These are phyloP conservation scores for Melanostoma mellinum DNA, from an alignment of 2,888 invertebrate species.

Conservation along the genomic window DNA sequence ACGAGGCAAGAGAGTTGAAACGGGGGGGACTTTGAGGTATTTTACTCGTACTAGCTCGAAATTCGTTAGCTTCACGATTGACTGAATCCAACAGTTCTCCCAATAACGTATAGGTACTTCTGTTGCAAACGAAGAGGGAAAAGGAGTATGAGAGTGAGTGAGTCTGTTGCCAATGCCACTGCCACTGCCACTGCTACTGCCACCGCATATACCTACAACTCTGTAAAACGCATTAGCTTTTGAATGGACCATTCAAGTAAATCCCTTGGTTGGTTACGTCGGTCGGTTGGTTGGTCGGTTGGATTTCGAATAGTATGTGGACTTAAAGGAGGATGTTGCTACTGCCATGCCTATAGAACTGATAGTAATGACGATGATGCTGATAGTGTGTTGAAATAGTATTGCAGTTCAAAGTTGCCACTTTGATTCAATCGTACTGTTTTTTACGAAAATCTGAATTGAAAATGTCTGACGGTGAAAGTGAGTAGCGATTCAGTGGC, in stretches of 20 bases:
- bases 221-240: conserved; percentile 65
- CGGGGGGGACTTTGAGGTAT: conserved; percentile 11
- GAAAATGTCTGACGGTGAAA: too few species aligned
- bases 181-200: background rate
- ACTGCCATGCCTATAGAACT: conserved; percentile 14
- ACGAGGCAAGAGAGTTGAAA: conserved; percentile 10
- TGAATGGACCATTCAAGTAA: conserved; percentile 69
- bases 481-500: too few species aligned
- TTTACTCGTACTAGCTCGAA: conserved; percentile 40
- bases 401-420: conserved; percentile 7
- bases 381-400: conserved; percentile 17
- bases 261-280: conserved; percentile 65
- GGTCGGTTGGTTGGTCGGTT: conserved; percentile 35
- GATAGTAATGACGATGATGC: conserved; percentile 23
- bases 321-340: conserved; percentile 42
- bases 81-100: conserved; percentile 27
- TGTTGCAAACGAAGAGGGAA: background rate
- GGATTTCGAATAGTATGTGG: conserved; percentile 64
- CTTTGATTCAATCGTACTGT: background rate
- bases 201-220: background rate
- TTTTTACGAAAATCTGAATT: background rate
- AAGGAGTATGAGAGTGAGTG: background rate
- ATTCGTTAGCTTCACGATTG: conserved; percentile 63
- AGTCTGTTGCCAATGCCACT: background rate
- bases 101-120: background rate